Percentiles rank a stretch among this genome's conserved stretches.
Conservation (phyloP, 2,888 invertebrate species). For the Myathropa florea region DNA sequence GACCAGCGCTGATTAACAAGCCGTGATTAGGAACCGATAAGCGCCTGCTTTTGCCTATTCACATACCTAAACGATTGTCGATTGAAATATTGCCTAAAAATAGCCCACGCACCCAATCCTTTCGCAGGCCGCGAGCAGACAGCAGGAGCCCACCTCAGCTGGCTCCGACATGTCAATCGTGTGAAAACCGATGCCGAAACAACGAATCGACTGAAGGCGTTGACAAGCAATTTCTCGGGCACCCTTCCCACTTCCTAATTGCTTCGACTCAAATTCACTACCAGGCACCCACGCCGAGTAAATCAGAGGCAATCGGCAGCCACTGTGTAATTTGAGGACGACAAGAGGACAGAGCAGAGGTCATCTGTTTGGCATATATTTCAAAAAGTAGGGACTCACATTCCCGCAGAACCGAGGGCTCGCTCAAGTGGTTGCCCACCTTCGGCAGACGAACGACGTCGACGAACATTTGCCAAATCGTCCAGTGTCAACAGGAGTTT, state of each 20-base stretch:
- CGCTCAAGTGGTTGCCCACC: constrained; percentile 65
- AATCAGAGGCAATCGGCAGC: not conserved
- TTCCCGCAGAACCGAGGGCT: constrained; percentile 42
- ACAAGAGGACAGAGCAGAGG: constrained; percentile 13
- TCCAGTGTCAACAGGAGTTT: constrained; percentile 5
- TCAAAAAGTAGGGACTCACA: constrained; percentile 18
- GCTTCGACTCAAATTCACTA: constrained; percentile 25
- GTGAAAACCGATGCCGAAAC: constrained; percentile 21
- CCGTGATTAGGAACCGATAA: not conserved
- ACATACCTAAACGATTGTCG: not conserved
- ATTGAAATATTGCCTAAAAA: not conserved
- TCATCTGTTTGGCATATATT: constrained; percentile 59
- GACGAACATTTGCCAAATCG: constrained; percentile 47
- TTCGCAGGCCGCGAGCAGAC: constrained; percentile 24
- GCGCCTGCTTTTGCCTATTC: no score
- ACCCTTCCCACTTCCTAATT: constrained; percentile 62
- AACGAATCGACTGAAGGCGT: constrained; percentile 32
- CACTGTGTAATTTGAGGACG: constrained; percentile 51
- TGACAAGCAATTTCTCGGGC: constrained; percentile 47
- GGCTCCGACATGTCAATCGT: constrained; percentile 13
- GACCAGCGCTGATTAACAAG: not conserved
- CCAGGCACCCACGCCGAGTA: not conserved
- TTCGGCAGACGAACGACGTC: constrained; percentile 39
- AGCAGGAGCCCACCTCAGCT: constrained; percentile 35
- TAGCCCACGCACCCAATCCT: not conserved